Evolutionary conservation across 2,113 vertebrate genomes (phyloP).

Genomic region (Leptocoma aspasia): DNA sequence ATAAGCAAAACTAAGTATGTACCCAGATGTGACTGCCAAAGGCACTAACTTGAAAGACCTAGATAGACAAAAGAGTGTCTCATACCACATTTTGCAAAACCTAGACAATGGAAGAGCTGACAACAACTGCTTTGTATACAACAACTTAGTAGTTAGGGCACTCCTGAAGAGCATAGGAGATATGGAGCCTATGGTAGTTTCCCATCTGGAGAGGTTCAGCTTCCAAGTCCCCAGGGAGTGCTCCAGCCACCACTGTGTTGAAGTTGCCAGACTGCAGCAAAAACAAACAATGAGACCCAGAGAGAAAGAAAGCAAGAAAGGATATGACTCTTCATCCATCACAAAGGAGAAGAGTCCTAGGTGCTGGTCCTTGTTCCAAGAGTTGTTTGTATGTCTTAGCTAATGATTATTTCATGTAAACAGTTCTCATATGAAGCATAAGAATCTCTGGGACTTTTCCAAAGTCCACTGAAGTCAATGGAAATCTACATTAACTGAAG

Average conservation of each 20-base stretch:
- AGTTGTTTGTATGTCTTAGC: not conserved
- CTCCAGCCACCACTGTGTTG: not conserved
- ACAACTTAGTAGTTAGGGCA: not conserved
- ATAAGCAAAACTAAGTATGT: not conserved
- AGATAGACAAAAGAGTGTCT: not conserved
- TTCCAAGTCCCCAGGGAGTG: not conserved
- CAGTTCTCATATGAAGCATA: not conserved
- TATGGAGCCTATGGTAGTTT: not conserved
- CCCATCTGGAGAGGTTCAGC: not conserved
- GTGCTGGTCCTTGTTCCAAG: slow-evolving; percentile 2
- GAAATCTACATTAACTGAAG: slow-evolving; percentile 41
- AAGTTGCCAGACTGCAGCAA: not conserved
- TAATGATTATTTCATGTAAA: slow-evolving; percentile 18
- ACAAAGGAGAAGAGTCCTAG: not conserved
- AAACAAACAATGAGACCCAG: not conserved
- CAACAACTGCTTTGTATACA: not conserved
- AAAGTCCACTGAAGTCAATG: not conserved
- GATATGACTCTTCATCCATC: not conserved
- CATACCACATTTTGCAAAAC: not conserved
- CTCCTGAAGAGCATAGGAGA: not conserved
- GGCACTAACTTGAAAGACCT: not conserved
- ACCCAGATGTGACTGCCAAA: not conserved
- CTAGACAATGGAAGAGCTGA: not conserved
- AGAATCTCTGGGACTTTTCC: not conserved
- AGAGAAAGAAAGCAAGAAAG: not conserved